Base-by-base conservation (phyloP, 64 coral and sea anemone genomes). In the Stylophora pistillata region DNA sequence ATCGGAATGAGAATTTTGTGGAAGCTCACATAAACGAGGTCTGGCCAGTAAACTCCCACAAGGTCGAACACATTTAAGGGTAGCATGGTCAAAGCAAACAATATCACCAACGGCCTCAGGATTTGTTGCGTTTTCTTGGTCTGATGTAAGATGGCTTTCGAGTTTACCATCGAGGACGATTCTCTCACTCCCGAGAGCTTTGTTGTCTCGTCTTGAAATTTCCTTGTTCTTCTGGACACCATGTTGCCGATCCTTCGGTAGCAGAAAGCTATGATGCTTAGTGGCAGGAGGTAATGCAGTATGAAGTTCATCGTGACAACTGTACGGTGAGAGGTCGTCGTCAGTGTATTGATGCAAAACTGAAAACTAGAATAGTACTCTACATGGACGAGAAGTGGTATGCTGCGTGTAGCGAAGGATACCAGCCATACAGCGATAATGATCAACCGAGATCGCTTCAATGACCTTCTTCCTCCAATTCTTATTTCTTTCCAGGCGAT, bases 61-160 rank as follows among this genome's bases (percentile, higher is more conserved):
- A 91, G 37, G 0, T 41, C 5, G 47, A 91, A 86, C 37, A 58
- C 12, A 14, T 86, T 85, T 20, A 86, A 72, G 0, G 90, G 90
- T 6, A 91, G 82, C 90, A 91, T 91, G 15, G 90, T 77, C 0
- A 86, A 59, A 41, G 74, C 73, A 26, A 91, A 91, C 55, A 86
- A 37, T 18, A 91, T 74, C 2, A 91, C 81, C 0, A 91, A 74
- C 4, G 89, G 89, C 2, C 41, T 91, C 0, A 91, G 89, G 59
- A 91, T 85, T 28, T 72, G 66, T 30, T 91, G 80, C 10, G 81
- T 83, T 55, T 77, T 91, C 55, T 34, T 86, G 70, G 82, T 91
- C 53, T 91, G 89, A n/a, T 85, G 34, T 53, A 91, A 26, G 13
- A 82, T 60, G 60, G 73, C 79, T 33, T 63, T 85, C 23, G 73